Evolutionary conservation across 2,797 vertebrate genomes (phyloP).

Genomic region (Phataginus tricuspis): DNA sequence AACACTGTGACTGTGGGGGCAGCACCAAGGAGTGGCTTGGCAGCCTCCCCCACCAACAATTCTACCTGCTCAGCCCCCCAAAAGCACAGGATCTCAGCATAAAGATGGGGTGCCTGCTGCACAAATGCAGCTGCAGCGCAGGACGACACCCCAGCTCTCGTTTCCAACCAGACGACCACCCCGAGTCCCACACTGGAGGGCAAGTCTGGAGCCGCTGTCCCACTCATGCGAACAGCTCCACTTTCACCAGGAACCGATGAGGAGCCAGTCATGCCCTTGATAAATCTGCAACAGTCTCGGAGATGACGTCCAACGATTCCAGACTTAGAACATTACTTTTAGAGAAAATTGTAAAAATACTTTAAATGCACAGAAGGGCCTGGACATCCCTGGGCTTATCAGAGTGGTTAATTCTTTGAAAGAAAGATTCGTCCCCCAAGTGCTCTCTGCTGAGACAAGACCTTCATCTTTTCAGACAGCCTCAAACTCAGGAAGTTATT

Average conservation of each 20-base stretch:
- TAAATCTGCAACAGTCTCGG: background rate
- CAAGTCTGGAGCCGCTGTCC: too few relatives aligned
- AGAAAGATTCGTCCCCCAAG: background rate
- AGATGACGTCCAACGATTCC: background rate
- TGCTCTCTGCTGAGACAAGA: too few relatives aligned
- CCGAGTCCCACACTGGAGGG: accelerated
- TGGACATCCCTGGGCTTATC: background rate
- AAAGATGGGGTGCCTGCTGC: too few relatives aligned
- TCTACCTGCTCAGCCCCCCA: background rate
- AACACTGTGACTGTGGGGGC: accelerated
- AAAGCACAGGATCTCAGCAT: background rate
- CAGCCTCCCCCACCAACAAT: too few relatives aligned
- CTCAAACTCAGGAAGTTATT: accelerated
- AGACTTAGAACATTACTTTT: background rate
- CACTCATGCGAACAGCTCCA: accelerated
- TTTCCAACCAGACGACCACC: background rate
- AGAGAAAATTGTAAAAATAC: background rate
- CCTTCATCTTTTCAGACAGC: background rate
- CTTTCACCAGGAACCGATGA: background rate
- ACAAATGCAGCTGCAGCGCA: accelerated
- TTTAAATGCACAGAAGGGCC: background rate
- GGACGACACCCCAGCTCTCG: background rate
- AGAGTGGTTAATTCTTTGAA: too few relatives aligned
- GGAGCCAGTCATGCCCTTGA: background rate
- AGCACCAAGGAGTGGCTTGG: accelerated